Evolutionary conservation across 2,797 vertebrate species (phyloP), one percentile per base, ranked within the genome.

Genomic region (Lates japonicus): DNA sequence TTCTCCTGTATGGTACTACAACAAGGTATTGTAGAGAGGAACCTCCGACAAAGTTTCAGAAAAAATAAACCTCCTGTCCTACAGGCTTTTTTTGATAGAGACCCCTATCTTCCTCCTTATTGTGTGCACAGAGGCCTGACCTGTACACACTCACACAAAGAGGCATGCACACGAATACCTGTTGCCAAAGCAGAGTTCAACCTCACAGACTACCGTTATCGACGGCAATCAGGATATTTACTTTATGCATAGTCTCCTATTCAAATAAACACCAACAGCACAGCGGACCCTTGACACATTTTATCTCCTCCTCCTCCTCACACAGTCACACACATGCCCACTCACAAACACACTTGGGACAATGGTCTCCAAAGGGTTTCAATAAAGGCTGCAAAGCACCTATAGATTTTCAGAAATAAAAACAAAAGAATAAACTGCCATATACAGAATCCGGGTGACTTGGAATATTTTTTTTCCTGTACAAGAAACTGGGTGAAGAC

Each of bases 11-110:
- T 95, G 97, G 95, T 97, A 95, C 97, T 97, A 97, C 96, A 98
- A 97, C 97, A 92, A 95, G 94, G 96, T 96, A 97, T 94, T 96
- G 95, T 85, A 94, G 96, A 97, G 95, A 95, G 95, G 96, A 90
- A 80, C 65, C 87, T 81, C 81, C 31, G 49, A 95, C 94, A 96
- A 96, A 95, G 96, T 97, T 97, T 99, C 98, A 99, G 98, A 98
- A 97, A 97, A n/a, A n/a, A n/a, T n/a, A n/a, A n/a, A n/a, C n/a
- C 98, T 97, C 96, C 96, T 97, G 97, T 97, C 96, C 96, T 94
- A 97, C 97, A 97, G 96, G 96, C 90, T 95, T 78, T 76, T 95
- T 42, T 67, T 68, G 87, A 96, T 94, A 96, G 95, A 97, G 95
- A 97, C 95, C 95, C 95, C 96, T 93, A 93, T 93, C 95, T 96